Evolutionary conservation across 1,140 invertebrate species (phyloP), one percentile per base, ranked within the genome.

Genomic region (Halotydeus destructor): DNA sequence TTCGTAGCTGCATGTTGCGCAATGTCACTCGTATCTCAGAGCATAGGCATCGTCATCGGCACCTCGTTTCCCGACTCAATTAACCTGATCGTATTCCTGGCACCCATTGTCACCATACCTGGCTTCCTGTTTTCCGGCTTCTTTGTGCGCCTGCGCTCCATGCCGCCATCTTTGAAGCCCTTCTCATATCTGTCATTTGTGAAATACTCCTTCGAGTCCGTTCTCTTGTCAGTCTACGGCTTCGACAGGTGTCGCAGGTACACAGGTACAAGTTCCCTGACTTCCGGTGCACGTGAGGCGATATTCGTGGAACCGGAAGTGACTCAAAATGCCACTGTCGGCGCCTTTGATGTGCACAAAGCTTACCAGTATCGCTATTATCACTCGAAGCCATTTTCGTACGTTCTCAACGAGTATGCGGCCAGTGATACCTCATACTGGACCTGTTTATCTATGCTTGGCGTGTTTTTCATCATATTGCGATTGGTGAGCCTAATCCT

Each of bases 111-210:
- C 76, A 28, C 77, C 80, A 24, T 89, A 86, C 46, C 86, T 82
- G 9, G 88, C 21, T 70, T 91, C 18, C 64, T 93, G 14, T 93
- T 67, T 49, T 62, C 60, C 48, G 86, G 85, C 6, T 89, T 91
- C 65, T 91, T 93, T 62, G 79, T 89, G 18, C 85, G 81, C 54
- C 78, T 91, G 57, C 74, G 83, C 50, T 81, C 81, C n/a, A 83
- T 91, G 52, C 85, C 85, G 8, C 63, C 68, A 18, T 91, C 89
- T 54, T 61, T 91, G 11, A 72, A 19, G 6, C 45, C 45, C n/a
- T 19, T 46, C n/a, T 44, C 84, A 3, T 91, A 88, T 61, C 62
- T 81, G 5, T 85, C 80, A 32, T 91, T 89, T 59, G 74, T 85
- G n/a, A 69, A 82, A 45, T 89, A 88, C 56, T 76, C 80, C 12